Conservation (phyloP, 2,797 vertebrate species). For the Coregonus suidteri region DNA sequence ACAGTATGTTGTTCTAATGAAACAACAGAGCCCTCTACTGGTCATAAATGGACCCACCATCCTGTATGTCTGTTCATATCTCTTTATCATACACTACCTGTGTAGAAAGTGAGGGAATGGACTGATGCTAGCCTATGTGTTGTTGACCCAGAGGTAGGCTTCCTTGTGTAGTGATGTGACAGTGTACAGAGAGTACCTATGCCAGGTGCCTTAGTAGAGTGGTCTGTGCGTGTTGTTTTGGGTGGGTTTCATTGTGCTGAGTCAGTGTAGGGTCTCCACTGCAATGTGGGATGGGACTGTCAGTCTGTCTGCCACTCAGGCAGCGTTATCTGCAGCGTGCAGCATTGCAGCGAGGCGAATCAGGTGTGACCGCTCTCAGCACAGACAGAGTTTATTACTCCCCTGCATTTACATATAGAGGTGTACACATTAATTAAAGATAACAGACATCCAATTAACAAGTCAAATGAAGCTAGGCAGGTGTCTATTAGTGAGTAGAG, state of each 20-base stretch:
- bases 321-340: slow-evolving; percentile 48
- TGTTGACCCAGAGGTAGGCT: not conserved
- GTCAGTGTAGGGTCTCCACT: slow-evolving; percentile 14
- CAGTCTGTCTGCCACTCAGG: slow-evolving; percentile 25
- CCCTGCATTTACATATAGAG: slow-evolving; percentile 1
- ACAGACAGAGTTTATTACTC: slow-evolving; percentile 3
- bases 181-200: not conserved
- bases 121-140: not conserved
- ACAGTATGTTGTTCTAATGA: slow-evolving; percentile 5
- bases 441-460: slow-evolving; percentile 63
- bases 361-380: slow-evolving; percentile 24
- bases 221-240: not conserved
- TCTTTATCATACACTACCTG: not conserved
- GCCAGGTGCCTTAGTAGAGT: not conserved
- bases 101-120: not conserved
- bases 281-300: slow-evolving; percentile 30
- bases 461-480: slow-evolving; percentile 54
- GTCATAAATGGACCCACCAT: not conserved
- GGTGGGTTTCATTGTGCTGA: not conserved
- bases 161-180: not conserved
- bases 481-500: slow-evolving; percentile 19
- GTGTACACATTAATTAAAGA: slow-evolving; percentile 59
- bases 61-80: not conserved
- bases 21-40: slow-evolving; percentile 52
- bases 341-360: slow-evolving; percentile 32